Percentiles rank a stretch among this genome's conserved stretches.
Conservation (phyloP, 2,888 invertebrate genomes). For the Leptopterna dolabrata region DNA sequence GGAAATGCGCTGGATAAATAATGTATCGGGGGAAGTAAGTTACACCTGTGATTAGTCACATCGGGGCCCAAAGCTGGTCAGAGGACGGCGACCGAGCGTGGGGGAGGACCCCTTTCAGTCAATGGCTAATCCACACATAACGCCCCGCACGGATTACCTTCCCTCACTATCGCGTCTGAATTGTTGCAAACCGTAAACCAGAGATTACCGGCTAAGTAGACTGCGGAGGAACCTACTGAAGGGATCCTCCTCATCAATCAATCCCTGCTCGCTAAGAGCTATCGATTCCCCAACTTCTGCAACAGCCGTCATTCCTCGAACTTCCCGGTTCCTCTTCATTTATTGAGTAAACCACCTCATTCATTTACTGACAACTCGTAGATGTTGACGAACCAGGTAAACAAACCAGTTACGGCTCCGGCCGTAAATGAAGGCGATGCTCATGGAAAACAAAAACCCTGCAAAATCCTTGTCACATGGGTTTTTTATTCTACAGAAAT, state of each 20-base stretch:
- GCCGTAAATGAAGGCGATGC: too few species aligned
- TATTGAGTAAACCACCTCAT: not conserved
- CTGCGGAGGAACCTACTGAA: not conserved
- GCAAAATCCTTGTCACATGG: too few species aligned
- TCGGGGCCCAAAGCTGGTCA: not conserved
- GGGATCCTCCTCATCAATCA: not conserved
- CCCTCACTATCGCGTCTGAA: conserved; percentile 41
- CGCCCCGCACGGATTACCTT: not conserved
- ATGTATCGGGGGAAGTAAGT: conserved; percentile 43
- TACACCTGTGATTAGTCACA: conserved; percentile 54
- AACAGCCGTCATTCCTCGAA: not conserved
- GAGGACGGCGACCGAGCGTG: not conserved
- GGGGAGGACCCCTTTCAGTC: not conserved
- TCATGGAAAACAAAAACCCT: too few species aligned
- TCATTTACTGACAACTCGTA: too few species aligned
- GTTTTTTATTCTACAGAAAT: too few species aligned
- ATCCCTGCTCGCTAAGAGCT: not conserved
- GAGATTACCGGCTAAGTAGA: conserved; percentile 48
- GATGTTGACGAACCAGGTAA: too few species aligned
- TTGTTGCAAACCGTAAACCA: conserved; percentile 41
- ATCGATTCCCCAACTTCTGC: not conserved
- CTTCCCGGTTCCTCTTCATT: not conserved
- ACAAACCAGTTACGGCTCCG: too few species aligned
- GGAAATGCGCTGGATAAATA: conserved; percentile 14
- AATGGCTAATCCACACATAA: conserved; percentile 43